phyloP scores from a whole-genome alignment of 2,888 invertebrate genomes.

The Leptinotarsa haldemani region DNA sequence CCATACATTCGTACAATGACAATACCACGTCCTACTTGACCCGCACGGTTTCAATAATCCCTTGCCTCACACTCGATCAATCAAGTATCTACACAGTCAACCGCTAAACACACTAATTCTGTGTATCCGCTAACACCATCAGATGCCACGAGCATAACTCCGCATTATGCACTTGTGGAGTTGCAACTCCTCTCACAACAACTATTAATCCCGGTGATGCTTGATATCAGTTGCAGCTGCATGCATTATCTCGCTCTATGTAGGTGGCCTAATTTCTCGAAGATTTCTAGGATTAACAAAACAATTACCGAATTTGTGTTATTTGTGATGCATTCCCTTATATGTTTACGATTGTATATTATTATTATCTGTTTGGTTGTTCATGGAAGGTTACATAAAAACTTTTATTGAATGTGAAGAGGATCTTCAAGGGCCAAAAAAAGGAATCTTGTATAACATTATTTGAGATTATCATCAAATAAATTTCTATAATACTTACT shows the following conservation, averaged over 20 bases:
- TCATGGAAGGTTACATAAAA: no score
- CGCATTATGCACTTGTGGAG: conserved; percentile 7
- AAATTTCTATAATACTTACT: no score
- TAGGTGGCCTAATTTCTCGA: not conserved
- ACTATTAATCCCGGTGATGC: conserved; percentile 1
- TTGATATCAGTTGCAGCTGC: conserved; percentile 8
- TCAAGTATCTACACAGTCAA: not conserved
- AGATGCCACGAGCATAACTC: not conserved
- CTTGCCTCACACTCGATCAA: not conserved
- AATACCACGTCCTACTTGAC: not conserved
- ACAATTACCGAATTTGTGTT: no score
- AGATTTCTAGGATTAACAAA: not conserved
- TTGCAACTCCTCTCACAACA: conserved; percentile 9
- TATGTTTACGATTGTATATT: no score
- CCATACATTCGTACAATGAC: not conserved
- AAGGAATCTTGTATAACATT: no score
- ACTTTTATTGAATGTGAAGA: no score
- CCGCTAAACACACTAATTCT: not conserved
- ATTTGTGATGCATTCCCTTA: no score
- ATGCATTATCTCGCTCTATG: not conserved
- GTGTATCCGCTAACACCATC: not conserved
- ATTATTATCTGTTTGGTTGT: no score
- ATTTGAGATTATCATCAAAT: no score
- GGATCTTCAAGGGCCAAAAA: no score
- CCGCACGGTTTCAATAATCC: not conserved